phyloP scores from a whole-genome alignment of 2,113 vertebrate genomes.

The Nerophis ophidion region DNA sequence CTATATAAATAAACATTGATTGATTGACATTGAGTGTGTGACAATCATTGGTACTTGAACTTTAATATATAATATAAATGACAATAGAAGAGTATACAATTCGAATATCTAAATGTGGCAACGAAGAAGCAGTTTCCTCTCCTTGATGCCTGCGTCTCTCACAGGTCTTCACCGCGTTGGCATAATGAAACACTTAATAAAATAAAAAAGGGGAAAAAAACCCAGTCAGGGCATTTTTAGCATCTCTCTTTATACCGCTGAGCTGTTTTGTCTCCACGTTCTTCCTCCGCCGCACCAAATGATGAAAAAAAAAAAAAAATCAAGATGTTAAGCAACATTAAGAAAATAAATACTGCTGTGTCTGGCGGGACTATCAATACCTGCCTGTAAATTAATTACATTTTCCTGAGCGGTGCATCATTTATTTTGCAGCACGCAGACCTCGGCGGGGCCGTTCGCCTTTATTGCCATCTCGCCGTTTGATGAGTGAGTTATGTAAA shows the following conservation, averaged over 20 bases:
- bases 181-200: constrained; percentile 74
- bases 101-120: neutral
- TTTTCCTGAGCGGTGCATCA: constrained; percentile 97
- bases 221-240: constrained; percentile 58
- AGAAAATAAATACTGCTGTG: constrained; percentile 89
- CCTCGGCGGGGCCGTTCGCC: constrained; percentile 95
- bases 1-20: too few species aligned
- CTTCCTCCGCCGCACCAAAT: constrained; percentile 41
- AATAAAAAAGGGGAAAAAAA: constrained; percentile 15
- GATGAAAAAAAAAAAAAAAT: constrained; percentile 62
- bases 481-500: constrained; percentile 96
- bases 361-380: constrained; percentile 99
- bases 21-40: too few species aligned
- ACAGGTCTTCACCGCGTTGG: constrained; percentile 56
- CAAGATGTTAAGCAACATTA: constrained; percentile 98
- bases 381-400: constrained; percentile 99
- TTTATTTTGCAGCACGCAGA: constrained; percentile 94
- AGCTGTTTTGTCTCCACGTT: constrained; percentile 47
- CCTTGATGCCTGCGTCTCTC: constrained; percentile 4
- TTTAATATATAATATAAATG: too few species aligned
- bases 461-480: constrained; percentile 95
- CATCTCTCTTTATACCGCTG: constrained; percentile 66
- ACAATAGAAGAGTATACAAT: neutral
- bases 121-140: neutral
- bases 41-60: too few species aligned